Conservation (phyloP, 1,140 invertebrate species). For the Lepidurus couesii region DNA sequence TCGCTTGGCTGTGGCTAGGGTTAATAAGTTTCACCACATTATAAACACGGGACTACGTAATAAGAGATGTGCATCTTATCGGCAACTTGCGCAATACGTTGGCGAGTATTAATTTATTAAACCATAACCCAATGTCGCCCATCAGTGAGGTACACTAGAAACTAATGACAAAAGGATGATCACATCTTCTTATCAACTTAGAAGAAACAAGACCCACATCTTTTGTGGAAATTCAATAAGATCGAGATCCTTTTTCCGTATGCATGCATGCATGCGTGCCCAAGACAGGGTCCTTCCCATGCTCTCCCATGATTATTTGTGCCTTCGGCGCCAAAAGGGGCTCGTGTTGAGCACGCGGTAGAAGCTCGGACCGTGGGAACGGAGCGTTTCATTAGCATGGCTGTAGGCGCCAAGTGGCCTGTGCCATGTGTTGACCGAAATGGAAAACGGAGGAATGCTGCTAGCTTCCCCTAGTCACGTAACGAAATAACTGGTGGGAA, state of each 20-base stretch:
- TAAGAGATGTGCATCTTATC: background rate
- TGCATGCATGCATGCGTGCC: slow-evolving; percentile 27
- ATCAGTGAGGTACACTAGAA: background rate
- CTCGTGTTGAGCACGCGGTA: slow-evolving; percentile 31
- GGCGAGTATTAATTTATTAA: background rate
- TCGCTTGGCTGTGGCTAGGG: background rate
- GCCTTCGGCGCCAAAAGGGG: background rate
- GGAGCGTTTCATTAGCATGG: slow-evolving; percentile 13
- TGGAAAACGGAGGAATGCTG: slow-evolving; percentile 19
- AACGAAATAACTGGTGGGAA: slow-evolving; percentile 25
- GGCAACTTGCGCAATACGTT: background rate
- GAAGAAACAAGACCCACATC: slow-evolving; percentile 1
- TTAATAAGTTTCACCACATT: background rate
- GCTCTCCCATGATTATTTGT: background rate
- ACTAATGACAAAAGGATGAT: slow-evolving; percentile 7
- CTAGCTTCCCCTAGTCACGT: background rate
- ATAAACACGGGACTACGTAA: background rate
- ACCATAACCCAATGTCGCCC: background rate
- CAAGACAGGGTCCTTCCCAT: background rate
- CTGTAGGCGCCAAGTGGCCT: slow-evolving; percentile 22
- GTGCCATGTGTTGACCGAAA: slow-evolving; percentile 12
- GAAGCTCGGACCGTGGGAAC: slow-evolving; percentile 28
- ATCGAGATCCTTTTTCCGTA: slow-evolving; percentile 30
- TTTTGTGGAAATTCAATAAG: background rate
- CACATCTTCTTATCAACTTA: background rate